Evolutionary conservation across 37 sponge, comb jelly and placozoan genomes (phyloP), one percentile per base, ranked within the genome.

Genomic region (Amphimedon queenslandica): DNA sequence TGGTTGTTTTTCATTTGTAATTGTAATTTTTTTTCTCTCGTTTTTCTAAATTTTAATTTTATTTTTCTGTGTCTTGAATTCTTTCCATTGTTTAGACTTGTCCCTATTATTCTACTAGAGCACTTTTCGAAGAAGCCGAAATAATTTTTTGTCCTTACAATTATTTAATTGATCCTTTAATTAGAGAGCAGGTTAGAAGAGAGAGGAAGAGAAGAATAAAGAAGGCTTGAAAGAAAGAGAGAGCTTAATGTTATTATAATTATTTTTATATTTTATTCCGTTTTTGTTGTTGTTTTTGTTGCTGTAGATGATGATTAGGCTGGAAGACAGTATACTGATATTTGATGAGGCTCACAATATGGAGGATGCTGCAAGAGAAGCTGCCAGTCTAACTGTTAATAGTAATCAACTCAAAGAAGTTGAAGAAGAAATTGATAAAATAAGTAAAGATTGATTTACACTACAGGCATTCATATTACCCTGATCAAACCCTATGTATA

Each of bases 341-440:
- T 75, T 97, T 13, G 98, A 97, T 55, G 98, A 97, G 42, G 98
- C 88, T 4, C 98, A 97, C 84, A 97, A 97, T 75, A 93, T 97
- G 71, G 98, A 97, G 84, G 94, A 97, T 61, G 63, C 74, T 37
- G 75, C 95, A 4, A 67, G 95, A 38, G 92, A 91, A 30, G 88
- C 92, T 37, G 92, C 95, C 40, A 83, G 85, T 28, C 60, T 42
- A 37, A 72, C 68, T 31, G 64, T 94, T 30, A 80, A 57, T 55
- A 57, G 30, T 10, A 10, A 40, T 10, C 73, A 87, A 30, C 58
- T 92, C 28, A 16, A 4, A 20, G 89, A 87, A 28, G 57, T 87
- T 6, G 5, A 42, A 18, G 39, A 68, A 23, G 92, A 92, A 36
- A 74, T 92, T 1, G 23, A 73, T 11, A 58, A 74, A 3, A 60